phyloP scores from a whole-genome alignment of 1,140 invertebrate species.

The Cydia strobilella region DNA sequence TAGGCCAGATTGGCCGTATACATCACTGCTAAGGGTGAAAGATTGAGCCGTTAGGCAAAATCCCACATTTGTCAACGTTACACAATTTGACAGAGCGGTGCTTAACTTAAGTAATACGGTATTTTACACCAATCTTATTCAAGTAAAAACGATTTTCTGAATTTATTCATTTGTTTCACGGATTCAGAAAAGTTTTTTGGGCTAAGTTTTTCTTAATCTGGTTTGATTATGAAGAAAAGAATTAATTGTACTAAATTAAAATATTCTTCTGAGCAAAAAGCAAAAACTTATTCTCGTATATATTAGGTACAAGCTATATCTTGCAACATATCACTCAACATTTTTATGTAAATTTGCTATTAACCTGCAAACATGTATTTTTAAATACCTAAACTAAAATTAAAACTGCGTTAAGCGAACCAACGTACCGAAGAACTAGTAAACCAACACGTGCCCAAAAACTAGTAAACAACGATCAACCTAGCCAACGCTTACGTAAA shows the following conservation, averaged over 20 bases:
- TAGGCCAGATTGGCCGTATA: neutral
- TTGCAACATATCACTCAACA: too few species aligned
- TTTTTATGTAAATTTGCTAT: too few species aligned
- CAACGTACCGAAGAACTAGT: neutral
- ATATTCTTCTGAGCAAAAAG: too few species aligned
- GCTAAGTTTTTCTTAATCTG: too few species aligned
- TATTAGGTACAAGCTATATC: too few species aligned
- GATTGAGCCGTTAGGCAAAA: constrained; percentile 2
- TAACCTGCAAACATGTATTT: neutral
- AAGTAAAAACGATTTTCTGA: neutral
- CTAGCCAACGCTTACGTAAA: neutral
- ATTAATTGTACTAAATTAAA: too few species aligned
- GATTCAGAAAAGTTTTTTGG: neutral
- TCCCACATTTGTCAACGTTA: constrained; percentile 5
- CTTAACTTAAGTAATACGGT: neutral
- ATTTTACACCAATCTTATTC: neutral
- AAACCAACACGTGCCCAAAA: neutral
- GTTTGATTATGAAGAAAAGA: too few species aligned
- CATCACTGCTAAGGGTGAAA: neutral
- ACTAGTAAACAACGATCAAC: constrained; percentile 2
- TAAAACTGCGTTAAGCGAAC: neutral
- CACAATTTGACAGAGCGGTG: neutral
- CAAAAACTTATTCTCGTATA: too few species aligned
- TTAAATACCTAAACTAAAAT: neutral
- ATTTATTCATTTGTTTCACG: neutral